Evolutionary conservation across 1,140 invertebrate genomes (phyloP), one percentile per base, ranked within the genome.

Genomic region (Ooceraea biroi): DNA sequence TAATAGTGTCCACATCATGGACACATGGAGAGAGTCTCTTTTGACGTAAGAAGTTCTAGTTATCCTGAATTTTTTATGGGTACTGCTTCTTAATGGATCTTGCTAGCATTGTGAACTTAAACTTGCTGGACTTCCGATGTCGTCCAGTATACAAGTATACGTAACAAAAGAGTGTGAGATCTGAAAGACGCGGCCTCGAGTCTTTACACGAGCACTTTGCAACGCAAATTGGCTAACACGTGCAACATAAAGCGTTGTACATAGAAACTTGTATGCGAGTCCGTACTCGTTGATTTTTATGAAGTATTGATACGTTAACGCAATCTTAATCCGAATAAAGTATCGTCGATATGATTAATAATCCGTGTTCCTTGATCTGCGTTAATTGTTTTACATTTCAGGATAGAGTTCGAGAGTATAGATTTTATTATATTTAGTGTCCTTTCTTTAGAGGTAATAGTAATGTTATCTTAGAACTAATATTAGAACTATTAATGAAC

Each of bases 151-250:
- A 30, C 19, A 36, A 27, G 4, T 14, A 76, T 55, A 30, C 60
- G 68, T 78, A 68, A 57, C 17, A 12, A 27, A 60, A 44, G 65
- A 80, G 50, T 69, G 50, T 80, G 52, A 80, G 41, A 57, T 80
- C n/a, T 11, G 41, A 71, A 71, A 58, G 36, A 78, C 22, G 65
- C 12, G n/a, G 17, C 61, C 36, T 69, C 41, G 50, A 57, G 50
- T 80, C 65, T 80, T 80, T 57, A 80, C 76, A 77, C 27, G 3
- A 30, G 27, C 27, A 69, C 27, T 65, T 63, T 65, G 44, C 36
- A 58, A 80, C 12, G 46, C 22, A 78, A 78, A 69, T 68, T 68
- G 30, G 11, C 44, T 55, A 7, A 52, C 48, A 52, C 46, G 30
- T 78, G 48, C 36, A 41, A 27, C 17, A 69, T 58, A 36, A 80